A percentile compares a stretch with the other conserved stretches of the same genome.
These are phyloP conservation scores for Cathartes aura DNA, from an alignment of 2,113 vertebrate species.

Conservation along the genomic window DNA sequence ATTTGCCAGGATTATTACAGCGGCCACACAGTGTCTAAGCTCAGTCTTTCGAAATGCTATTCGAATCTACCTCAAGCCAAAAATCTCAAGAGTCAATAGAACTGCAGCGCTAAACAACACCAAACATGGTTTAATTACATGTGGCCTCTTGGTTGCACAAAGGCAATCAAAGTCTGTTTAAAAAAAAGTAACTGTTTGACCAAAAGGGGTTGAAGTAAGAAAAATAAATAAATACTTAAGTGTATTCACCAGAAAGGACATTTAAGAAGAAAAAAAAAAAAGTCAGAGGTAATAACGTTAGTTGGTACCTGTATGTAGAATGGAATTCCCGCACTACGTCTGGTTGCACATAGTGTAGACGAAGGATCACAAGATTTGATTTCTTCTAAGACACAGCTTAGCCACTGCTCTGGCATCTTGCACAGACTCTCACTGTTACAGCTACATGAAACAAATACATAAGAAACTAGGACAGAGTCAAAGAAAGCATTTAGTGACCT, in stretches of 20 bases:
- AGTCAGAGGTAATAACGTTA: not conserved
- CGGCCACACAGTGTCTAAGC: not conserved
- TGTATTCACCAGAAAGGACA: not conserved
- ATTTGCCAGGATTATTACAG: not conserved
- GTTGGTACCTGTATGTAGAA: conserved; percentile 94
- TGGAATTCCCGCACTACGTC: conserved; percentile 95
- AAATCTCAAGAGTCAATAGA: not conserved
- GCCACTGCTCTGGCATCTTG: conserved; percentile 88
- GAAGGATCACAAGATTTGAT: conserved; percentile 89
- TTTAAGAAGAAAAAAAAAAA: not conserved
- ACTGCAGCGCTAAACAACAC: not conserved
- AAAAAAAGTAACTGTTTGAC: not conserved
- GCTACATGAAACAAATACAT: conserved; percentile 61
- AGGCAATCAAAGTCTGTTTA: not conserved
- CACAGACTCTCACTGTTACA: conserved; percentile 82
- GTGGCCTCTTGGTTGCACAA: not conserved
- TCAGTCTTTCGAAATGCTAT: not conserved
- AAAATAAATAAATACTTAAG: not conserved
- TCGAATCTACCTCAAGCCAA: not conserved
- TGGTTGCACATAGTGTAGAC: conserved; percentile 93
- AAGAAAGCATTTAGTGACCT: not conserved
- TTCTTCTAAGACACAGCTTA: conserved; percentile 87
- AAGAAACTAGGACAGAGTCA: not conserved
- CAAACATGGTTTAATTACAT: not conserved
- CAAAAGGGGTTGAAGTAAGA: not conserved